Evolutionary conservation across 2,113 vertebrate genomes (phyloP), one percentile per base, ranked within the genome.

Genomic region (Protomyctophum bolini): DNA sequence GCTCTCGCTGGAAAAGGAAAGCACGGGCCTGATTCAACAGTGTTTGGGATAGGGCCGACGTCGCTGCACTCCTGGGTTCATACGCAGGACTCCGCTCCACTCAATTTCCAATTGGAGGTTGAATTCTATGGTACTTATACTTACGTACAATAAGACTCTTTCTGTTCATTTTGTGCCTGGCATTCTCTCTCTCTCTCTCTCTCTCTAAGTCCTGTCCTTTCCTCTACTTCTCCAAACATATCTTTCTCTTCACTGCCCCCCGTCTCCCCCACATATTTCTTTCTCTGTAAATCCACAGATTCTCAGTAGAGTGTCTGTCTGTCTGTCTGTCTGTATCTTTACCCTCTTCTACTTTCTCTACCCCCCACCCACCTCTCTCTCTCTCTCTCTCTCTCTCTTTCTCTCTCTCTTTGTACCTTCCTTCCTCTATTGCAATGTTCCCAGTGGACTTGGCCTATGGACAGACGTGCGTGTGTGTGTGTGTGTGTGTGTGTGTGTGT

Each of bases 1-100:
- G 76, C 55, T 68, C 57, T 74, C 77, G 77, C 73, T 48, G 41
- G 47, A 63, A 60, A 75, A 57, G 62, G 71, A 65, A 76, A 74
- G 72, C 28, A 3, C 21, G 70, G 60, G 70, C 55, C 55, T 66
- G 29, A 68, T 79, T 79, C 72, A 41, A 48, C 70, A 59, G 58
- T 69, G 68, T 82, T 75, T 76, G 72, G 66, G 76, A 80, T 66
- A 58, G 66, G 82, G 73, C 80, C 68, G 76, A 73, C 72, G 55
- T 72, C 66, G 78, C 60, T 4, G 28, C 63, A 41, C 11, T 66
- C 50, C 10, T 55, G 59, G 59, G 66, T 81, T 81, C 68, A 81
- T 70, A 78, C 7, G 10, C 50, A 8, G 61, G 56, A 33, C 66
- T 78, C 54, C 69, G 12, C 68, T 58, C 47, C 10, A 28, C 67